phyloP scores from a whole-genome alignment of 2,113 vertebrate genomes.

The Sinocyclocheilus anshuiensis region DNA sequence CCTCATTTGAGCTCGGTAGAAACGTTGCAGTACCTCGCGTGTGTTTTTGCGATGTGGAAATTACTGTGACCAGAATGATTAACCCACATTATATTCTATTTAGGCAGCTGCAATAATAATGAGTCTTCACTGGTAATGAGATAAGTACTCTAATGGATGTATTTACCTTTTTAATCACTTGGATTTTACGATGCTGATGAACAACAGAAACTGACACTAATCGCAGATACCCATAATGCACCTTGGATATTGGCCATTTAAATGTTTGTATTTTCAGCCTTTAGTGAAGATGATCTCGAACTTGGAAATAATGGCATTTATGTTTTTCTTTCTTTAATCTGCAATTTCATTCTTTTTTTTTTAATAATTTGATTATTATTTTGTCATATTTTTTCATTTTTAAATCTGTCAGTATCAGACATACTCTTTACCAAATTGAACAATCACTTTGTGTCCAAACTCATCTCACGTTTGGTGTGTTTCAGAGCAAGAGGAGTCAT shows the following conservation, averaged over 20 bases:
- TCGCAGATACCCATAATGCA: conserved; percentile 25
- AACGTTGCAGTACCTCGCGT: conserved; percentile 2
- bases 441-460: conserved; percentile 75
- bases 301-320: background rate
- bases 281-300: background rate
- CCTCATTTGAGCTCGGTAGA: conserved; percentile 31
- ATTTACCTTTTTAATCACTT: conserved; percentile 59
- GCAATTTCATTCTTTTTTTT: conserved; percentile 57
- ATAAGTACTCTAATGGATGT: conserved; percentile 57
- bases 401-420: too few relatives aligned
- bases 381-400: too few relatives aligned
- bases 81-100: conserved; percentile 61
- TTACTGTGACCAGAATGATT: conserved; percentile 58
- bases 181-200: conserved; percentile 51
- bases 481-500: conserved; percentile 94
- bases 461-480: conserved; percentile 46
- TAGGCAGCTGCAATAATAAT: conserved; percentile 55
- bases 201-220: conserved; percentile 49
- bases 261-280: background rate
- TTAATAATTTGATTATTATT: background rate
- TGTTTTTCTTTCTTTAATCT: background rate
- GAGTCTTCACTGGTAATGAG: conserved; percentile 56
- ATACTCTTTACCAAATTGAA: too few relatives aligned
- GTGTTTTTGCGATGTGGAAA: conserved; percentile 43
- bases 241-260: conserved; percentile 36